Evolutionary conservation across 2,888 invertebrate genomes (phyloP).

Genomic region (Dioctria linearis): DNA sequence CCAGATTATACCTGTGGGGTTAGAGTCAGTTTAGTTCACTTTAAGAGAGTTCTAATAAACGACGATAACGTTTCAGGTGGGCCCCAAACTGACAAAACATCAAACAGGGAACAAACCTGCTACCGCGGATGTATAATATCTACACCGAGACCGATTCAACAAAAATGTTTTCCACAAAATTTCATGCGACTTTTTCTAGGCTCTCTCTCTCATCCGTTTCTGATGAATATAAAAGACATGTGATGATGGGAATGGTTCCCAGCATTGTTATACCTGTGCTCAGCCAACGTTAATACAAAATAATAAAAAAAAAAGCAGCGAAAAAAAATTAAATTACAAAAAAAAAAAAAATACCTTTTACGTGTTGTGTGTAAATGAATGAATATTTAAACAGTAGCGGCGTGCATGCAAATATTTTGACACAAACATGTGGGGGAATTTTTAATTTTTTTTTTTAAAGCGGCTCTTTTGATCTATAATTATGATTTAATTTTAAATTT

Average conservation of each 20-base stretch:
- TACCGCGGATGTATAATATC: constrained; percentile 32
- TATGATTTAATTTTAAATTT: too few species aligned
- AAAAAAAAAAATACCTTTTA: constrained; percentile 29
- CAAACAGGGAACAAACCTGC: constrained; percentile 40
- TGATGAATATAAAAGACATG: constrained; percentile 30
- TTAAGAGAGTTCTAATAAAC: constrained; percentile 9
- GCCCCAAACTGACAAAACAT: constrained; percentile 46
- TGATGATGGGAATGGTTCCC: constrained; percentile 55
- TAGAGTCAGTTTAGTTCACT: too few species aligned
- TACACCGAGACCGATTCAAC: constrained; percentile 17
- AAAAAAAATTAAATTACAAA: background rate
- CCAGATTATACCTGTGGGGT: too few species aligned
- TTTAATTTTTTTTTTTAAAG: too few species aligned
- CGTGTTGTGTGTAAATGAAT: constrained; percentile 55
- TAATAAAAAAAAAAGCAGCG: too few species aligned
- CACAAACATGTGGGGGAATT: background rate
- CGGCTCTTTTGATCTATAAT: too few species aligned
- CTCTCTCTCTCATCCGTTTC: constrained; percentile 41
- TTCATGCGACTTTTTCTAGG: constrained; percentile 50
- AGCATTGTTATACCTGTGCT: constrained; percentile 55
- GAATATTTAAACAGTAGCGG: constrained; percentile 50
- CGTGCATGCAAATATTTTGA: constrained; percentile 42
- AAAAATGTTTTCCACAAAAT: constrained; percentile 41
- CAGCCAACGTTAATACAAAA: constrained; percentile 15
- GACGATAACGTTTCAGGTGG: background rate